These are phyloP conservation scores for Anguilla anguilla DNA, from an alignment of 2,797 vertebrate genomes.

Conservation along the genomic window DNA sequence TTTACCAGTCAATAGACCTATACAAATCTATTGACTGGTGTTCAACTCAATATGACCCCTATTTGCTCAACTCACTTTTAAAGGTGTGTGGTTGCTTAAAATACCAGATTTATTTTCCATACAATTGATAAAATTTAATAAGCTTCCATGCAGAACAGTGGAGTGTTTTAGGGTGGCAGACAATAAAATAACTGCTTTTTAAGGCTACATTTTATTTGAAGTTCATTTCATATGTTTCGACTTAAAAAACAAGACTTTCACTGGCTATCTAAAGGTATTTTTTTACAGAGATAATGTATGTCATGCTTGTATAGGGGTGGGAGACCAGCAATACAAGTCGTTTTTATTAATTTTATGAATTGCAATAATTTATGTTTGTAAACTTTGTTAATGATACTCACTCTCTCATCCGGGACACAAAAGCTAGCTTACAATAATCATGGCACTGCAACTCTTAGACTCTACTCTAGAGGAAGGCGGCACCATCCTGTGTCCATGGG, in stretches of 20 bases:
- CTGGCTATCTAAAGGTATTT: not conserved
- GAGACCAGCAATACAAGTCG: too few relatives aligned
- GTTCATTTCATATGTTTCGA: slow-evolving; percentile 2
- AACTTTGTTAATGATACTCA: not conserved
- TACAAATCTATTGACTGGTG: slow-evolving; percentile 20
- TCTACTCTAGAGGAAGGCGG: not conserved
- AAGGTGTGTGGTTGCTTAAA: not conserved
- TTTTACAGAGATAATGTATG: not conserved
- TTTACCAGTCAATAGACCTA: not conserved
- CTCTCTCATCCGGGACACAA: not conserved
- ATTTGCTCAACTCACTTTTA: slow-evolving; percentile 1
- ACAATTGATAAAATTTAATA: not conserved
- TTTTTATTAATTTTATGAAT: too few relatives aligned
- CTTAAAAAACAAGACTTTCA: not conserved
- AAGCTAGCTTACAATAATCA: too few relatives aligned
- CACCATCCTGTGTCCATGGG: not conserved
- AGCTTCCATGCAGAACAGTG: not conserved
- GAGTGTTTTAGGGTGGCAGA: not conserved
- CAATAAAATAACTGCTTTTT: not conserved
- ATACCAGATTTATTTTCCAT: slow-evolving; percentile 8
- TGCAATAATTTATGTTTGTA: not conserved
- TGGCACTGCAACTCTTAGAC: too few relatives aligned
- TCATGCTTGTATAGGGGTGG: not conserved
- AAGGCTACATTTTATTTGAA: not conserved
- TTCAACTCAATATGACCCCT: slow-evolving; percentile 4